Evolutionary conservation across 2,113 vertebrate species (phyloP).

Genomic region (Zingel zingel): DNA sequence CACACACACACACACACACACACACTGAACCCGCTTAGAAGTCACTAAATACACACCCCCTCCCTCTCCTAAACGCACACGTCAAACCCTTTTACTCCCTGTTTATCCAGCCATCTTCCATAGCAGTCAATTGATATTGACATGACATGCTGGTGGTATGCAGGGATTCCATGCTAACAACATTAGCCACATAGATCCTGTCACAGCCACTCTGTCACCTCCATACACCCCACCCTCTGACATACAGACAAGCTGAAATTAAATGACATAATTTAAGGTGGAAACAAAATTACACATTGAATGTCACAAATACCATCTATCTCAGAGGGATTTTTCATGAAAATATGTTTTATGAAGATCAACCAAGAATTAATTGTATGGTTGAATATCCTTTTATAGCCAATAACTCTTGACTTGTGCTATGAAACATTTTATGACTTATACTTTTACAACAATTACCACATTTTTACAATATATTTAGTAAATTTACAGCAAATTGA

Average conservation of each 20-base stretch:
- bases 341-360: not conserved
- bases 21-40: slow-evolving; percentile 30
- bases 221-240: not conserved
- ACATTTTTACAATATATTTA: not conserved
- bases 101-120: slow-evolving; percentile 31
- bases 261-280: not conserved
- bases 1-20: slow-evolving; percentile 43
- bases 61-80: slow-evolving; percentile 27
- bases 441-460: not conserved
- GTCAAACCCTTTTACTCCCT: slow-evolving; percentile 15
- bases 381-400: not conserved
- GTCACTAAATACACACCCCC: slow-evolving; percentile 41
- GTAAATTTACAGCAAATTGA: not conserved
- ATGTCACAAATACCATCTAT: not conserved
- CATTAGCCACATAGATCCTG: slow-evolving; percentile 66
- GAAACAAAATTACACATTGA: slow-evolving; percentile 1
- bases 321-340: not conserved
- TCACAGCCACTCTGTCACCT: slow-evolving; percentile 65
- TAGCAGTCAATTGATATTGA: slow-evolving; percentile 62
- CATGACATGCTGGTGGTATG: slow-evolving; percentile 44
- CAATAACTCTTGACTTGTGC: not conserved
- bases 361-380: not conserved
- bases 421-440: not conserved
- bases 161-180: slow-evolving; percentile 65
- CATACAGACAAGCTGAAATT: slow-evolving; percentile 5